Conservation (phyloP, 2,113 vertebrate species). For the Lepus europaeus region DNA sequence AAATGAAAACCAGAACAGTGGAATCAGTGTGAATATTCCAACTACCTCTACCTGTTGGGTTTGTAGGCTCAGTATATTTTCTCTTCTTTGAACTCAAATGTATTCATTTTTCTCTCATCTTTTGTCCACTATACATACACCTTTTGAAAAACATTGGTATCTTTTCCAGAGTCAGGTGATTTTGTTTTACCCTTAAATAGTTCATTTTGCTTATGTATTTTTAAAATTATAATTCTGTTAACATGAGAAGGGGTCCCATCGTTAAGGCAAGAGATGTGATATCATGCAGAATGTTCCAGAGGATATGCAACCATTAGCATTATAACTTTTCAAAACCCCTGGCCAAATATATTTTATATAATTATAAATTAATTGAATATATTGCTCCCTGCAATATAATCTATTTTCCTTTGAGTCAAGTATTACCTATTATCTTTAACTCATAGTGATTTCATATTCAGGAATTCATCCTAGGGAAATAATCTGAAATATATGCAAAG, state of each 20-base stretch:
- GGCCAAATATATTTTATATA: constrained; percentile 42
- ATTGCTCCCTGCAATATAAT: neutral
- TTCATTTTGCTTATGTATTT: constrained; percentile 14
- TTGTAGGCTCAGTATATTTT: neutral
- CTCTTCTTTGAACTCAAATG: neutral
- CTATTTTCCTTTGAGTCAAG: constrained; percentile 8
- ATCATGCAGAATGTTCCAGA: neutral
- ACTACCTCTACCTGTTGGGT: neutral
- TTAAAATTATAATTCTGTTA: constrained; percentile 23
- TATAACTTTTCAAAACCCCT: constrained; percentile 46
- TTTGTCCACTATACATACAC: neutral
- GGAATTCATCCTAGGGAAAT: constrained; percentile 41
- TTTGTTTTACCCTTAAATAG: neutral
- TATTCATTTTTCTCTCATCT: neutral
- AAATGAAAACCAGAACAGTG: neutral
- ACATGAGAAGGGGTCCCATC: neutral
- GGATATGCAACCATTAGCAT: neutral
- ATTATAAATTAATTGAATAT: constrained; percentile 50
- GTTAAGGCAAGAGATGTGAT: constrained; percentile 10
- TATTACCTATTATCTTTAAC: constrained; percentile 18
- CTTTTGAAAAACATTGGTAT: neutral
- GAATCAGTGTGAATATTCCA: neutral
- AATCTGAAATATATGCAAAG: constrained; percentile 25
- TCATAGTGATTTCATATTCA: constrained; percentile 53
- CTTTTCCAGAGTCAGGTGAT: constrained; percentile 24